Conservation (phyloP, 1,140 invertebrate genomes). For the Reticulitermes speratus region DNA sequence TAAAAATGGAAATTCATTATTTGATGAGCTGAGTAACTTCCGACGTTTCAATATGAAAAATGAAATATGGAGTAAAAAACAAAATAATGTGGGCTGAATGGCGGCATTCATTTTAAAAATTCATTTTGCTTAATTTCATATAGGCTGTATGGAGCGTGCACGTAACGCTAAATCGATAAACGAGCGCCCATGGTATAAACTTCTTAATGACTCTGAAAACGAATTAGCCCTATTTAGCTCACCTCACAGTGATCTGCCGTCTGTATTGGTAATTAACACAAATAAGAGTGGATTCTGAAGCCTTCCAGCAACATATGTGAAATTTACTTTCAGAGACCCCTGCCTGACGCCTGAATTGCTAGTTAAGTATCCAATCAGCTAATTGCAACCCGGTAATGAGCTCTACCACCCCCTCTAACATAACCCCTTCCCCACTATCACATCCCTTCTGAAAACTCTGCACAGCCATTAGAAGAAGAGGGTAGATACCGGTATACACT, state of each 20-base stretch:
- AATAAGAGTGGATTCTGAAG: background rate
- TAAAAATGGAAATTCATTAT: no score
- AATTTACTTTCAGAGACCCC: background rate
- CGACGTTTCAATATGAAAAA: no score
- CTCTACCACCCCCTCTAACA: background rate
- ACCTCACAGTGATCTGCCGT: background rate
- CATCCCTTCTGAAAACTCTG: background rate
- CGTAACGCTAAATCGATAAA: no score
- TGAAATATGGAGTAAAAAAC: no score
- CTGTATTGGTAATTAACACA: background rate
- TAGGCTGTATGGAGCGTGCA: no score
- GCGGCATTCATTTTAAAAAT: no score
- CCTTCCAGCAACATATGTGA: background rate
- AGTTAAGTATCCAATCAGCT: slow-evolving; percentile 23
- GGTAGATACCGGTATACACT: no score
- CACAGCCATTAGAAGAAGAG: slow-evolving; percentile 20
- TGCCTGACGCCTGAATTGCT: slow-evolving; percentile 8
- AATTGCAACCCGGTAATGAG: slow-evolving; percentile 14
- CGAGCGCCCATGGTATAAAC: background rate
- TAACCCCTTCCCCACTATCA: background rate
- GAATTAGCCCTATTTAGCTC: background rate
- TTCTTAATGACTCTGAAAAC: background rate
- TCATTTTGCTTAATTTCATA: no score
- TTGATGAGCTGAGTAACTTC: no score
- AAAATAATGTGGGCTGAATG: no score